These are phyloP conservation scores for Acrocephalus kingi DNA, from an alignment of 2,113 vertebrate species.

Conservation along the genomic window DNA sequence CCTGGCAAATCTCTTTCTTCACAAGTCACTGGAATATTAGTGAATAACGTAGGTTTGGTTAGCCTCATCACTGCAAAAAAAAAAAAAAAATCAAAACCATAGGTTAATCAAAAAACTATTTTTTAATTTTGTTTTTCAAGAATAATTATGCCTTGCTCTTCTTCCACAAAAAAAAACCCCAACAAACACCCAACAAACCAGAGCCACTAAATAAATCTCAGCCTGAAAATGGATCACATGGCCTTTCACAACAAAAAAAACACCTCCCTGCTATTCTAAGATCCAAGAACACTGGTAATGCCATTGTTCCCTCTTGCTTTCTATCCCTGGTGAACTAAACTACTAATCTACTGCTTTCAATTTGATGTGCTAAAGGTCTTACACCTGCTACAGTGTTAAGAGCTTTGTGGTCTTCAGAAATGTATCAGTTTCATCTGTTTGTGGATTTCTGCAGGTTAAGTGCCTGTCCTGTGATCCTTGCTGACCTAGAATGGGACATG, in stretches of 20 bases:
- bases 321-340: background rate
- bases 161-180: background rate
- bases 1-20: conserved; percentile 96
- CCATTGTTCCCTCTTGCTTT: background rate
- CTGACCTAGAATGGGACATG: background rate
- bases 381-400: background rate
- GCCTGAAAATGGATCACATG: background rate
- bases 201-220: background rate
- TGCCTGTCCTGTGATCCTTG: background rate
- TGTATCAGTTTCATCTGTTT: background rate
- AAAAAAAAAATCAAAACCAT: conserved; percentile 10
- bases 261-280: background rate
- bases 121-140: background rate
- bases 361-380: background rate
- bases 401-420: background rate
- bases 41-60: conserved; percentile 97
- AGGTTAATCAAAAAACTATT: background rate
- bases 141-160: background rate
- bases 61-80: conserved; percentile 91
- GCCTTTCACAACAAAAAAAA: background rate
- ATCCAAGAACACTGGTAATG: background rate
- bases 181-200: background rate
- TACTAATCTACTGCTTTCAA: background rate
- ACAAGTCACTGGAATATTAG: conserved; percentile 95
- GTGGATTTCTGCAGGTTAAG: background rate